Percentiles rank a stretch among this genome's conserved stretches.
Conservation (phyloP, 2,888 invertebrate genomes). For the Invenusta paracnida region DNA sequence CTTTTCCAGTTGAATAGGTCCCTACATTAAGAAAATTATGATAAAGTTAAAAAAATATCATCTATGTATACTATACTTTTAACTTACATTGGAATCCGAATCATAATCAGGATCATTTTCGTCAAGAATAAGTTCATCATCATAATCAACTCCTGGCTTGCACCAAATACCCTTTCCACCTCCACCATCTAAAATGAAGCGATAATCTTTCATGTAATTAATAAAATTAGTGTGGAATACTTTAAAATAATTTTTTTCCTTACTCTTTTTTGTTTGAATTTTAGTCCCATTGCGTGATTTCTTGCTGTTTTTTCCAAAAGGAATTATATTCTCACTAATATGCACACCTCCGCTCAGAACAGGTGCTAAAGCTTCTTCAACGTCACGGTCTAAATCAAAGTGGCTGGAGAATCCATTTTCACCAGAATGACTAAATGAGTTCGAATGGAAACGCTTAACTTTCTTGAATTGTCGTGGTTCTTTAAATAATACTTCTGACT, state of each 20-base stretch:
- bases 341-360: neutral
- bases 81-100: constrained; percentile 65
- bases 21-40: constrained; percentile 32
- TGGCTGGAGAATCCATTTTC: neutral
- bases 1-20: constrained; percentile 16
- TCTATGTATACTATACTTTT: neutral
- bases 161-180: constrained; percentile 93
- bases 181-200: constrained; percentile 68
- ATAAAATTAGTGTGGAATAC: neutral
- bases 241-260: neutral
- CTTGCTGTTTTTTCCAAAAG: constrained; percentile 17
- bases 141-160: constrained; percentile 75
- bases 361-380: neutral
- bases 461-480: neutral
- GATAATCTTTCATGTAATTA: neutral
- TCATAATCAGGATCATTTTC: constrained; percentile 80
- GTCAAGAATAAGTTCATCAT: constrained; percentile 65
- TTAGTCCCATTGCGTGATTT: neutral
- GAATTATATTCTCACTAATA: neutral
- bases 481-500: too few relatives aligned
- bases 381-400: neutral
- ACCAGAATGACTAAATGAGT: constrained; percentile 27
- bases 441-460: neutral
- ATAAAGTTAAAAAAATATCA: constrained; percentile 33
- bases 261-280: neutral